Base-by-base conservation (phyloP, 2,888 invertebrate species). In the Danaus chrysippus region DNA sequence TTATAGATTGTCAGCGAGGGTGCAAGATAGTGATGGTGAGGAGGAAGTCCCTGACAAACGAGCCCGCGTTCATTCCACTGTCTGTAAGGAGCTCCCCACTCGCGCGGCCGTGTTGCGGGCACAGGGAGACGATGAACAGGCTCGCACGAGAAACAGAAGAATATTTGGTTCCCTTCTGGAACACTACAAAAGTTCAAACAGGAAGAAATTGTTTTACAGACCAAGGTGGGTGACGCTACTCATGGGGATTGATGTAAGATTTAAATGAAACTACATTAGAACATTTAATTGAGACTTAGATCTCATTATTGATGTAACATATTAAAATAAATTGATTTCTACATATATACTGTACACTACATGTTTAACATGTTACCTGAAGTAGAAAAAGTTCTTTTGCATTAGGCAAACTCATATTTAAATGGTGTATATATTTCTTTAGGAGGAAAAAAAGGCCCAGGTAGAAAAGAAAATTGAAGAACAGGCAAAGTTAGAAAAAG, bases 161-260 rank as follows among this genome's bases (percentile, higher is more conserved):
- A 99, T 99, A 95, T 99, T 99, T 90, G 98, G 99, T 10, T 95
- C 98, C 17, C 91, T 99, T 53, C 87, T 99, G 99, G 99, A 5
- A 99, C 99, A 12, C 86, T 99, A 71, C 97, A 98, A 79, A 97
- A 97, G 83, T 99, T 99, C 82, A 96, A 97, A 75, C 96, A 97
- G 78, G 98, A 99, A 79, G 98, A 98, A 86, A 96, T 96, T 62
- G 95, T 95, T 61, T 88, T 97, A 69, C 97, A 97, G 83, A 95
- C 95, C 73, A 97, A 96, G 91, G 90, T 88, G 10, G 17, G 49
- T 34, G 23, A 6, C 1, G 23, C 23, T 3, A 1, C 23, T 34
- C 23, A 34, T 34, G 2, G 23, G n/a, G n/a, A n/a, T 34, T 34
- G 23, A 34, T n/a, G n/a, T n/a, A n/a, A n/a, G n/a, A n/a, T n/a